Evolutionary conservation across 2,113 vertebrate genomes (phyloP), one percentile per base, ranked within the genome.

Genomic region (Condylura cristata): DNA sequence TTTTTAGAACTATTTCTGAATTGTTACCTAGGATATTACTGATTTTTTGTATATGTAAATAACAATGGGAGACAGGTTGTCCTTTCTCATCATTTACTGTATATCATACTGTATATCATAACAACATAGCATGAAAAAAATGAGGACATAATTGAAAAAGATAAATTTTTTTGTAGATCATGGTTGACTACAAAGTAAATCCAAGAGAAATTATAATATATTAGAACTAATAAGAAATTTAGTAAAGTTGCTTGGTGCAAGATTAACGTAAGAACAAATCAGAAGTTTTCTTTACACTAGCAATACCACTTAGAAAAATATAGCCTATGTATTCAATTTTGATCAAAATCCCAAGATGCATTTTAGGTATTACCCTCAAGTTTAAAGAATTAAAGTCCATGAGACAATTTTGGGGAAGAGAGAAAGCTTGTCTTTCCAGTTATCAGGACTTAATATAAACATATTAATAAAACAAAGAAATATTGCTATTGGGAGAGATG

Each of bases 281-380:
- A 10, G 56, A 71, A 11, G 1, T n/a, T 63, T 90, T 37, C 87
- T 41, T 10, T 71, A 71, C 20, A 44, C n/a, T 58, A 84, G 75
- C 41, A 74, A 91, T 56, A 39, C 16, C 44, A 80, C 84, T 85
- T 46, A 89, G 51, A 87, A 86, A 74, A 93, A 39, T 66, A 66
- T 24, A 41, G 39, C n/a, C 63, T 76, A 37, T 93, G 79, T 17
- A 61, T 88, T 96, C 9, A 37, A 20, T 91, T 78, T 95, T 85
- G 39, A 68, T 91, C 46, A 63, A 71, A 80, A 88, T 80, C 6
- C 81, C 41, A 91, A 82, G 61, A 84, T 48, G 5, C n/a, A 82
- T 51, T 88, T 93, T 34, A 66, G 44, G 72, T 22, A 86, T 79
- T 80, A 76, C 37, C 34, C 30, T 76, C 85, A 78, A 72, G 39